A percentile compares a stretch with the other conserved stretches of the same genome.
Conservation (phyloP, 2,888 invertebrate species). For the Lycia hirtaria region DNA sequence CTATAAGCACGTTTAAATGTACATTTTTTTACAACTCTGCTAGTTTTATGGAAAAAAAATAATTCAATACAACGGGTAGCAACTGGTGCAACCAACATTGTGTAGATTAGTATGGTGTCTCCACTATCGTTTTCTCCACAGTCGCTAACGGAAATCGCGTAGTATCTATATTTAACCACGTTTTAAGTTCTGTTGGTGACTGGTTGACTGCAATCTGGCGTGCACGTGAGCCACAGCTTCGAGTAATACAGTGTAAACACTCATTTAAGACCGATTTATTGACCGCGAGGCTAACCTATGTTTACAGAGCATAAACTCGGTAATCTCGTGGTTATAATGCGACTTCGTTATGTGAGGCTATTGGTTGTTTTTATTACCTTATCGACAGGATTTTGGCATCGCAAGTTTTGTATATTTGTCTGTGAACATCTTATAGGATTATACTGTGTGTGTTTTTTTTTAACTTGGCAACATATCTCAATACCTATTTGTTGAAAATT, state of each 20-base stretch:
- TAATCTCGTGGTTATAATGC: not conserved
- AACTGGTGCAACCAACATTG: not conserved
- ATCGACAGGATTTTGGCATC: no score
- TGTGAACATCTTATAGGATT: no score
- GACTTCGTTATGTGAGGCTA: no score
- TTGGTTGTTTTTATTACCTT: no score
- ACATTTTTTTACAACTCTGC: no score
- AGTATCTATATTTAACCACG: not conserved
- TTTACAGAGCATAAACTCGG: constrained; percentile 9
- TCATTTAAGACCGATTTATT: constrained; percentile 18
- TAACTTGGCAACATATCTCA: no score
- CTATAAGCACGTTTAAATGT: no score
- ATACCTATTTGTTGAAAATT: no score
- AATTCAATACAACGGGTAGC: not conserved
- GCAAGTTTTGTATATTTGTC: no score
- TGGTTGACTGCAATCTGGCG: constrained; percentile 35
- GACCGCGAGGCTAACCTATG: constrained; percentile 14
- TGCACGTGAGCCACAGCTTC: constrained; percentile 25
- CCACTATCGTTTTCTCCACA: not conserved
- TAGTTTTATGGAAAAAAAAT: not conserved
- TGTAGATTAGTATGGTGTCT: not conserved
- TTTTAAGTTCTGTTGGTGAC: not conserved
- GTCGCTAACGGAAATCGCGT: no score
- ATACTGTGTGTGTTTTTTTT: no score
- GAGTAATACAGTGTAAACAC: constrained; percentile 9